These are phyloP conservation scores for Platysteira castanea DNA, from an alignment of 2,113 vertebrate species.

Conservation along the genomic window DNA sequence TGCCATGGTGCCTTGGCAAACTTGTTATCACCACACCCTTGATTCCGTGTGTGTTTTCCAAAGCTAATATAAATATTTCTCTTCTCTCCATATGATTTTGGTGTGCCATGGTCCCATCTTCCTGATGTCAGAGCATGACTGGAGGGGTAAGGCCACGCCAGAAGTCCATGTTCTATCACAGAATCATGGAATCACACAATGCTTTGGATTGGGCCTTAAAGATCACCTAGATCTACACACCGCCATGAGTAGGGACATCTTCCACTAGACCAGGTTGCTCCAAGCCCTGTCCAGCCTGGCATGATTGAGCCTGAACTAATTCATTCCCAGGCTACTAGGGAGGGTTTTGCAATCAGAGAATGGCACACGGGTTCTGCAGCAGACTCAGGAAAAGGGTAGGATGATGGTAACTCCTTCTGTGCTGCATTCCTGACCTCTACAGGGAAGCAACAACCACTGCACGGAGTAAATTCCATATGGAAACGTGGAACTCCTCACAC, in stretches of 20 bases:
- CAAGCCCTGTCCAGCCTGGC: background rate
- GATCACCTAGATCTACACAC: background rate
- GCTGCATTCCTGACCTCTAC: constrained; percentile 53
- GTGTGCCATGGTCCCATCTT: background rate
- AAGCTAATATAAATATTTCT: background rate
- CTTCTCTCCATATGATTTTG: rapidly evolving
- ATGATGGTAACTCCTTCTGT: background rate
- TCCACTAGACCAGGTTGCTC: background rate
- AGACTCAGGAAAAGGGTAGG: background rate
- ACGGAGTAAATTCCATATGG: background rate
- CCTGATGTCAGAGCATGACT: background rate
- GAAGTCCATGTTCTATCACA: background rate
- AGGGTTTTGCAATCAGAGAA: background rate
- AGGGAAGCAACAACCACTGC: constrained; percentile 27
- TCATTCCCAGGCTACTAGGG: background rate
- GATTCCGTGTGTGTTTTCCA: background rate
- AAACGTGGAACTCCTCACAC: rapidly evolving
- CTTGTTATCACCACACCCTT: background rate
- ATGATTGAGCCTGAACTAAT: background rate
- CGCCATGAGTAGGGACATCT: background rate
- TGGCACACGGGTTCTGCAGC: rapidly evolving
- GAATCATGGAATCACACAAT: background rate
- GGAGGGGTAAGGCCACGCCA: background rate
- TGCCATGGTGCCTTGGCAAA: background rate
- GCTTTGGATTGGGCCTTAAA: background rate